phyloP scores from a whole-genome alignment of 2,888 invertebrate genomes.

The Sinelater perroti region DNA sequence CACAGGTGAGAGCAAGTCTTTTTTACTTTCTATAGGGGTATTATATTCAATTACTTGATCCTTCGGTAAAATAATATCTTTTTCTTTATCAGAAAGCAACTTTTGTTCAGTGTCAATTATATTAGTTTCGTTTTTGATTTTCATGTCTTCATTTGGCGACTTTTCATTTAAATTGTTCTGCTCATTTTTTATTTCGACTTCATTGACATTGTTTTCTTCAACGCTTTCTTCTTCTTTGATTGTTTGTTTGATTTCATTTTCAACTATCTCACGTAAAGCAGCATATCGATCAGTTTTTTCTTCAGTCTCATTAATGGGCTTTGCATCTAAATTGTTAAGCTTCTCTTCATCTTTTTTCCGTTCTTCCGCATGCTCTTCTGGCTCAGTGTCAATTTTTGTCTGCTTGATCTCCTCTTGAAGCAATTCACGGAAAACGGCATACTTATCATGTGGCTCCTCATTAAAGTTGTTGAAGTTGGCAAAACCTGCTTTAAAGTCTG shows the following conservation, averaged over 20 bases:
- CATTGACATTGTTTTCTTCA: slow-evolving; percentile 57
- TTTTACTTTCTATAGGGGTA: slow-evolving; percentile 33
- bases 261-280: slow-evolving; percentile 79
- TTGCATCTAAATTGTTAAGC: slow-evolving; percentile 41
- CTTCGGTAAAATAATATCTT: slow-evolving; percentile 40
- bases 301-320: slow-evolving; percentile 30
- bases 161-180: slow-evolving; percentile 44
- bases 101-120: slow-evolving; percentile 47
- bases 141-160: slow-evolving; percentile 31
- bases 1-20: slow-evolving; percentile 38
- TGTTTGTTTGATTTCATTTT: slow-evolving; percentile 61
- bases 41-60: slow-evolving; percentile 42
- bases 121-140: slow-evolving; percentile 44
- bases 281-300: slow-evolving; percentile 74
- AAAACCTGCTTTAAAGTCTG: slow-evolving; percentile 70
- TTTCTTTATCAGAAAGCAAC: slow-evolving; percentile 39
- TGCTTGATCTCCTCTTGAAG: slow-evolving; percentile 79
- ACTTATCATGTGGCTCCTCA: slow-evolving; percentile 68
- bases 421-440: slow-evolving; percentile 86
- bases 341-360: slow-evolving; percentile 37
- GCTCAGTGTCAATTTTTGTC: slow-evolving; percentile 56
- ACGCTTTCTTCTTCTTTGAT: slow-evolving; percentile 49
- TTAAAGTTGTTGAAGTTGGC: slow-evolving; percentile 66
- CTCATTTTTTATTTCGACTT: slow-evolving; percentile 51
- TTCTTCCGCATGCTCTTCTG: slow-evolving; percentile 51